Conservation (phyloP, 2,888 invertebrate genomes). For the Cryptosula pallasiana region DNA sequence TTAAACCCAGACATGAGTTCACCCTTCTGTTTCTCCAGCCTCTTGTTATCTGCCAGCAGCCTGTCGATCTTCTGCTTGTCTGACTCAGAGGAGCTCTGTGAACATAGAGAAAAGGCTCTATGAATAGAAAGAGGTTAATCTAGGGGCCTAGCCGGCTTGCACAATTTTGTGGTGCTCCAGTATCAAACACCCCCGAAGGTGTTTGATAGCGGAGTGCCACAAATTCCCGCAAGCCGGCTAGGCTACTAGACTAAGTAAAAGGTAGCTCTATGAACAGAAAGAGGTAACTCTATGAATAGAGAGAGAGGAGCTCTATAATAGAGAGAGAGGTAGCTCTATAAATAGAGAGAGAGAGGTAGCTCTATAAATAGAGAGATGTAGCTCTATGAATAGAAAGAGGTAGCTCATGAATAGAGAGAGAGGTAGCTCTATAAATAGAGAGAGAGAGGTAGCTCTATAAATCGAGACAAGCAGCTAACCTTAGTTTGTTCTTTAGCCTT, state of each 20-base stretch:
- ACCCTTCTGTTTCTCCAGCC: slow-evolving; percentile 53
- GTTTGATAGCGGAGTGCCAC: too few relatives aligned
- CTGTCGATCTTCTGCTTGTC: slow-evolving; percentile 51
- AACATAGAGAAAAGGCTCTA: neutral
- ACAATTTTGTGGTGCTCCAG: too few relatives aligned
- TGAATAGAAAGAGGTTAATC: neutral
- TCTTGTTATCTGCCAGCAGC: slow-evolving; percentile 48
- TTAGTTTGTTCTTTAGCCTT: slow-evolving; percentile 46
- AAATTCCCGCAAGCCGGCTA: too few relatives aligned
- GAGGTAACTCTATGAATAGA: neutral
- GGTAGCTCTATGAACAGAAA: slow-evolving; percentile 35
- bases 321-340: neutral
- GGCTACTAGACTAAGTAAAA: slow-evolving; percentile 45
- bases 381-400: neutral
- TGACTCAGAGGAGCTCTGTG: slow-evolving; percentile 40
- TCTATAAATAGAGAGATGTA: slow-evolving; percentile 31
- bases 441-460: too few relatives aligned
- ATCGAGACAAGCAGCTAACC: too few relatives aligned
- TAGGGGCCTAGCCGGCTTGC: too few relatives aligned
- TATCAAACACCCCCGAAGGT: too few relatives aligned
- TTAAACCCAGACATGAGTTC: slow-evolving; percentile 54
- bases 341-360: slow-evolving; percentile 29
- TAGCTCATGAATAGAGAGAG: too few relatives aligned
- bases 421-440: too few relatives aligned
- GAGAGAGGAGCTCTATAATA: slow-evolving; percentile 36